These are phyloP conservation scores for Moxostoma hubbsi DNA, from an alignment of 2,797 vertebrate species.

Conservation along the genomic window DNA sequence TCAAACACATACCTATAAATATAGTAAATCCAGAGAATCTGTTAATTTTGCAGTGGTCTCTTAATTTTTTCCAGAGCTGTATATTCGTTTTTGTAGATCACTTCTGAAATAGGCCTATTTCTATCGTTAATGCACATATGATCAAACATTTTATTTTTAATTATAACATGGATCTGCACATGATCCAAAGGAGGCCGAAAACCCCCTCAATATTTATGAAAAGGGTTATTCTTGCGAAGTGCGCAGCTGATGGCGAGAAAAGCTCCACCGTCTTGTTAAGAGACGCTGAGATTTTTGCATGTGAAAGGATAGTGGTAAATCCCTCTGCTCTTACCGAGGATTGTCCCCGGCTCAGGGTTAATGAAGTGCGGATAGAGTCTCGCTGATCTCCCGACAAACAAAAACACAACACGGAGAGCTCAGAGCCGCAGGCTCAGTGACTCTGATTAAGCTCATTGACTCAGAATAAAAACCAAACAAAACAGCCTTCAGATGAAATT, in stretches of 20 bases:
- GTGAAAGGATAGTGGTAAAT: constrained; percentile 92
- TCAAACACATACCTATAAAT: too few relatives aligned
- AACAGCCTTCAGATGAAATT: constrained; percentile 95
- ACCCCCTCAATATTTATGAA: constrained; percentile 61
- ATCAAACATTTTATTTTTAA: constrained; percentile 67
- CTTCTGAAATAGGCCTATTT: too few relatives aligned
- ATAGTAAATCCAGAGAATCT: too few relatives aligned
- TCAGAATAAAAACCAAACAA: constrained; percentile 92
- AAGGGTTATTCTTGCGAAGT: constrained; percentile 81
- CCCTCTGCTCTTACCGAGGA: constrained; percentile 80
- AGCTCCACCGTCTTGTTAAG: constrained; percentile 76
- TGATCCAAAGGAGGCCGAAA: constrained; percentile 71
- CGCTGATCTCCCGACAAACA: constrained; percentile 90
- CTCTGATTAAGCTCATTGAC: constrained; percentile 97
- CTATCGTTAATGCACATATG: constrained; percentile 7
- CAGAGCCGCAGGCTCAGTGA: constrained; percentile 95
- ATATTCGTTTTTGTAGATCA: too few relatives aligned
- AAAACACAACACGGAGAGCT: constrained; percentile 88
- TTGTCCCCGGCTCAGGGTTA: constrained; percentile 93
- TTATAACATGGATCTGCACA: constrained; percentile 76
- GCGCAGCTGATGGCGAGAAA: constrained; percentile 83
- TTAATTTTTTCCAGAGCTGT: too few relatives aligned
- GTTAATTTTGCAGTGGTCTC: too few relatives aligned
- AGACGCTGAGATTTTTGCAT: constrained; percentile 85
- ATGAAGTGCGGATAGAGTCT: constrained; percentile 98